Conservation (phyloP, 2,797 vertebrate species). For the Spizella passerina region DNA sequence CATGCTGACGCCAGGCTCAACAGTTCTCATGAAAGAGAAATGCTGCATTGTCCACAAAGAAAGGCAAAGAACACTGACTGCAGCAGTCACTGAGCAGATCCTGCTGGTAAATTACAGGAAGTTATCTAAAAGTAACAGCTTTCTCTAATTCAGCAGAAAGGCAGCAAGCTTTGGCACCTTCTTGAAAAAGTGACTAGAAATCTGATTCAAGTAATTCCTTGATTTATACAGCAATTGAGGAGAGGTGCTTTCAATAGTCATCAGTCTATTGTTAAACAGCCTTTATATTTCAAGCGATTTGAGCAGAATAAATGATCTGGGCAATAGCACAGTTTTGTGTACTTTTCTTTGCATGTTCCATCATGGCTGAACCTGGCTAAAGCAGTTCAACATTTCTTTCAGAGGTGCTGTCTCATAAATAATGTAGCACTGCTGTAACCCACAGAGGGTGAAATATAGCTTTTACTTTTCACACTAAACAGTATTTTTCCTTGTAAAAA, state of each 20-base stretch:
- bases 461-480: background rate
- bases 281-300: background rate
- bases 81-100: background rate
- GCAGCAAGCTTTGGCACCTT: slow-evolving; percentile 54
- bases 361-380: background rate
- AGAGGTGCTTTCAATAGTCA: background rate
- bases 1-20: background rate
- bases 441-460: background rate
- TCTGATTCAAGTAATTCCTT: background rate
- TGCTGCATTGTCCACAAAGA: background rate
- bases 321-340: background rate
- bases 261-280: background rate
- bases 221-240: background rate
- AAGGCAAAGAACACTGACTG: slow-evolving; percentile 27
- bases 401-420: background rate
- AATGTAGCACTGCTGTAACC: background rate
- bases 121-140: slow-evolving; percentile 70
- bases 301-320: background rate
- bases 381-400: background rate
- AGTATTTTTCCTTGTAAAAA: background rate
- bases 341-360: background rate
- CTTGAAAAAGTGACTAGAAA: slow-evolving; percentile 14
- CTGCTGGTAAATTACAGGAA: slow-evolving; percentile 77
- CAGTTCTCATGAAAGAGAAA: background rate
- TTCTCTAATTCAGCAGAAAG: slow-evolving; percentile 40